A percentile compares a stretch with the other conserved stretches of the same genome.
These are phyloP conservation scores for Sarcophaga rosellei DNA, from an alignment of 2,888 invertebrate species.

Conservation along the genomic window DNA sequence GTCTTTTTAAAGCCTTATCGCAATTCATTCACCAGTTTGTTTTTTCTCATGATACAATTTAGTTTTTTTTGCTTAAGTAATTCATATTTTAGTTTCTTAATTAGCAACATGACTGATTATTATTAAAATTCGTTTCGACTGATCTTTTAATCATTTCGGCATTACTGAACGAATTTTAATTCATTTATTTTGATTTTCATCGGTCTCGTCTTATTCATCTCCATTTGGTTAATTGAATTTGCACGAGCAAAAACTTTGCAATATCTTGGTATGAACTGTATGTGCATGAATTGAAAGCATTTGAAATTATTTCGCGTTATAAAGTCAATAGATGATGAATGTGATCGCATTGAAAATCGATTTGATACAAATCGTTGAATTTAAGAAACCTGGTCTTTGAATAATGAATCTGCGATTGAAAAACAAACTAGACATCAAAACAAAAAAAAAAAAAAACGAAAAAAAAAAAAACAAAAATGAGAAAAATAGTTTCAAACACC, in stretches of 20 bases:
- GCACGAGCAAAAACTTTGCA: neutral
- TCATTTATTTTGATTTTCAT: conserved; percentile 3
- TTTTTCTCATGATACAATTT: neutral
- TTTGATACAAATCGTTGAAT: conserved; percentile 29
- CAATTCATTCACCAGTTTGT: too few relatives aligned
- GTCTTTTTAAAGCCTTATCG: too few relatives aligned
- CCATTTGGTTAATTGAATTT: neutral
- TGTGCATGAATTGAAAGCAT: conserved; percentile 1
- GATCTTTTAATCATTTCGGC: neutral
- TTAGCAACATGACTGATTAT: neutral
- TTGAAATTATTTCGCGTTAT: conserved; percentile 16
- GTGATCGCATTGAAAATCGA: conserved; percentile 27
- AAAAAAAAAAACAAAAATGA: too few relatives aligned
- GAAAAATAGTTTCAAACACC: conserved; percentile 26
- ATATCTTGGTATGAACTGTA: neutral
- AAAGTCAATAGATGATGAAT: conserved; percentile 27
- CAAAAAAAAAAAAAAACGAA: too few relatives aligned
- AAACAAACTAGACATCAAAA: neutral
- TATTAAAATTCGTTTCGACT: neutral
- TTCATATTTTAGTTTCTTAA: neutral
- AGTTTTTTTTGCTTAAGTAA: neutral
- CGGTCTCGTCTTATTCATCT: neutral
- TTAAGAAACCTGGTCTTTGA: neutral
- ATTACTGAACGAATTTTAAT: neutral
- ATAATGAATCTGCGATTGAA: neutral